Conservation (phyloP, 2,888 invertebrate species). For the Boloria euphrosyne region DNA sequence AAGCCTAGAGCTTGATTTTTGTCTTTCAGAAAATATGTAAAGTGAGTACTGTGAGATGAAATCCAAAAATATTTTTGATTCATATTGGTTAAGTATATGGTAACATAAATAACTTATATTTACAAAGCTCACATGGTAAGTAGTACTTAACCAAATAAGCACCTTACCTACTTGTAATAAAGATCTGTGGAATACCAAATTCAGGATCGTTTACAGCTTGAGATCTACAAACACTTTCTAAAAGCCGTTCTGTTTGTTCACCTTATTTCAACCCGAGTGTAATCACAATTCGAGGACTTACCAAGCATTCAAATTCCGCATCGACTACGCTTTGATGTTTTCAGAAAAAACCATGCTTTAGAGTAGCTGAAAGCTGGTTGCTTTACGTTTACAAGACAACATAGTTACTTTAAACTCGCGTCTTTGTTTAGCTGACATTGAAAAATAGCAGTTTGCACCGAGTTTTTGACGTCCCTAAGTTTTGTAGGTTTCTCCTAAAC, state of each 20-base stretch:
- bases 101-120: too few species aligned
- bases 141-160: neutral
- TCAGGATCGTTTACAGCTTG: constrained; percentile 45
- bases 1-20: constrained; percentile 21
- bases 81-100: too few species aligned
- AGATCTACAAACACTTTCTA: constrained; percentile 49
- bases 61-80: too few species aligned
- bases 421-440: constrained; percentile 49
- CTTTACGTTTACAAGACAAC: constrained; percentile 43
- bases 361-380: constrained; percentile 20
- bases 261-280: constrained; percentile 53
- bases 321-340: constrained; percentile 34
- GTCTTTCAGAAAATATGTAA: constrained; percentile 4
- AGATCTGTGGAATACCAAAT: constrained; percentile 37
- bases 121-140: neutral
- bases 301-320: constrained; percentile 52
- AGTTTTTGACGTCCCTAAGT: constrained; percentile 57
- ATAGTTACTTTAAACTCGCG: constrained; percentile 45
- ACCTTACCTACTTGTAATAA: constrained; percentile 8
- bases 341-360: constrained; percentile 12
- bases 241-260: constrained; percentile 61
- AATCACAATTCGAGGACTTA: constrained; percentile 53
- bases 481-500: constrained; percentile 43
- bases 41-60: neutral
- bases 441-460: constrained; percentile 54